phyloP scores from a whole-genome alignment of 2,888 invertebrate species.

The Stramonita haemastoma region DNA sequence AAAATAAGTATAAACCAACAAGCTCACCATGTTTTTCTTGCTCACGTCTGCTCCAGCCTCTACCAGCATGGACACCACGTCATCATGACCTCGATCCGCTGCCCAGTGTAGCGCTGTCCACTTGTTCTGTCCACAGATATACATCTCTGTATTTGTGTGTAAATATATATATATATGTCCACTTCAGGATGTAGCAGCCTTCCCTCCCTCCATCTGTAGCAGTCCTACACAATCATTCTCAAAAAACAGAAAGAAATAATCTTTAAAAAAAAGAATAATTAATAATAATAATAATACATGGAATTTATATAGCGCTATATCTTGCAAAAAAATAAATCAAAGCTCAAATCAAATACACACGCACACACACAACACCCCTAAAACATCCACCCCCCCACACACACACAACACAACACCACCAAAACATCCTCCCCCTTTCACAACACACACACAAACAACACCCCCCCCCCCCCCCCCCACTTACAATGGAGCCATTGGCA shows the following conservation, averaged over 20 bases:
- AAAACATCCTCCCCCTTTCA: neutral
- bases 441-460: neutral
- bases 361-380: neutral
- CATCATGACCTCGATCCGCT: slow-evolving; percentile 73
- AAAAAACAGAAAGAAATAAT: too few species aligned
- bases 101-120: slow-evolving; percentile 78
- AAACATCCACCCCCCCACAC: too few species aligned
- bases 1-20: too few species aligned
- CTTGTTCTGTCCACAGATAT: slow-evolving; percentile 72
- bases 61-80: slow-evolving; percentile 72
- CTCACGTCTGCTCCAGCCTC: slow-evolving; percentile 74
- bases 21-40: slow-evolving; percentile 67
- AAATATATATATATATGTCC: too few species aligned
- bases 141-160: too few species aligned
- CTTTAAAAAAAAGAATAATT: neutral
- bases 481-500: neutral
- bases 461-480: neutral
- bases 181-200: too few species aligned
- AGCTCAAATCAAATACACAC: neutral
- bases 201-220: too few species aligned
- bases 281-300: too few species aligned
- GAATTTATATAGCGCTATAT: too few species aligned
- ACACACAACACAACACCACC: neutral
- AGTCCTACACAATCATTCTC: too few species aligned
- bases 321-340: too few species aligned